Evolutionary conservation across 1,140 invertebrate species (phyloP), one percentile per base, ranked within the genome.

Genomic region (Stratiolaelaps scimitus): DNA sequence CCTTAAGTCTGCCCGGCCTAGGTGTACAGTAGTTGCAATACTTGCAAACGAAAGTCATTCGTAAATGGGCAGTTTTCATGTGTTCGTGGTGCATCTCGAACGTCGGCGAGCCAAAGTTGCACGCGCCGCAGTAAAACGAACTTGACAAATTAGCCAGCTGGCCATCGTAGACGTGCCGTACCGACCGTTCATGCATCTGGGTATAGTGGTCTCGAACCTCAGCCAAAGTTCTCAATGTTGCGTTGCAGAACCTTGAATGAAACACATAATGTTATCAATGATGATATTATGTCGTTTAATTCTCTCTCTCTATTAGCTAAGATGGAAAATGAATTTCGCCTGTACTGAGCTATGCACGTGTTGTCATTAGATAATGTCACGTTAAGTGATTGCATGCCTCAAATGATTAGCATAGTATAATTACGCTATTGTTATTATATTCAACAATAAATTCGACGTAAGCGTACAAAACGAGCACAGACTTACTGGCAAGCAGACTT

Each of bases 151-250:
- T 67, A 5, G 66, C 53, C 0, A 70, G 65, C 40, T 67, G 65
- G 53, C 67, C 66, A 26, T 70, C 70, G 19, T 66, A 67, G 13
- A 70, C 68, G n/a, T 69, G 23, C 40, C 67, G 64, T 17, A 72
- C 69, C 29, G 67, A 68, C 66, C 72, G 72, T 17, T 69, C 64
- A 48, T 72, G 72, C 30, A 53, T 65, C 43, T 64, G 53, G 10
- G 67, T 60, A 65, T 72, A 72, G 66, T 72, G 72, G n/a, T 68
- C 64, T 64, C 70, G 65, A 66, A 72, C 71, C 64, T 72, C 69
- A 15, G 66, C 47, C 15, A 72, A 28, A 20, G 71, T 72, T 26
- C 66, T 69, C 20, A 72, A 46, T 23, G 53, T 70, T 1, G 66
- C 69, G 10, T 69, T 67, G 69, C 72, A 72, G 48, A 72, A 72